Percentiles rank a stretch among this genome's conserved stretches.
Evolutionary conservation across 2,797 vertebrate species (phyloP).

Genomic region (Anguilla anguilla): DNA sequence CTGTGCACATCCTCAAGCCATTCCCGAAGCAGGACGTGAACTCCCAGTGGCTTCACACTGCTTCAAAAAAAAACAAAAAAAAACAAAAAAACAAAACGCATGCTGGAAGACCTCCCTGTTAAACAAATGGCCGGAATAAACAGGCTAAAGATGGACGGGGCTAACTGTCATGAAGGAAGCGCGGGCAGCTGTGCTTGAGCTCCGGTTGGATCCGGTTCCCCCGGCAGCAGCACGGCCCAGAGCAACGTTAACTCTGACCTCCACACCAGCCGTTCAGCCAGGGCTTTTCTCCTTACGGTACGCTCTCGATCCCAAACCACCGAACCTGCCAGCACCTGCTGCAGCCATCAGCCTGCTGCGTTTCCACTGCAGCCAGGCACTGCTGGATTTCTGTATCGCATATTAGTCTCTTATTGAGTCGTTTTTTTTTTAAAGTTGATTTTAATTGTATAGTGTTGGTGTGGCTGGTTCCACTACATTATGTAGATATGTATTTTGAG

Average conservation of each 20-base stretch:
- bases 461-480: too few relatives aligned
- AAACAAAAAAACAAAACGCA: too few relatives aligned
- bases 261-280: not conserved
- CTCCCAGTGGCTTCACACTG: not conserved
- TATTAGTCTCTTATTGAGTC: too few relatives aligned
- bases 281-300: not conserved
- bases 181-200: not conserved
- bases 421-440: too few relatives aligned
- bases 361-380: not conserved
- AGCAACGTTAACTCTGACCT: not conserved
- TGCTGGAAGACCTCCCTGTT: not conserved
- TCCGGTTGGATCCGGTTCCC: not conserved
- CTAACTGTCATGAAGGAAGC: not conserved
- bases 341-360: not conserved
- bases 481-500: too few relatives aligned
- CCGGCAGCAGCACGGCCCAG: not conserved
- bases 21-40: not conserved
- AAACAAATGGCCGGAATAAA: not conserved
- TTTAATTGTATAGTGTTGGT: too few relatives aligned
- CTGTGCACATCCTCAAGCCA: not conserved
- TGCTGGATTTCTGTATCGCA: not conserved
- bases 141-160: not conserved
- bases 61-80: not conserved
- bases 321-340: not conserved
- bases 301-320: not conserved